Base-by-base conservation (phyloP, 2,888 invertebrate genomes). In the Trilocha varians region DNA sequence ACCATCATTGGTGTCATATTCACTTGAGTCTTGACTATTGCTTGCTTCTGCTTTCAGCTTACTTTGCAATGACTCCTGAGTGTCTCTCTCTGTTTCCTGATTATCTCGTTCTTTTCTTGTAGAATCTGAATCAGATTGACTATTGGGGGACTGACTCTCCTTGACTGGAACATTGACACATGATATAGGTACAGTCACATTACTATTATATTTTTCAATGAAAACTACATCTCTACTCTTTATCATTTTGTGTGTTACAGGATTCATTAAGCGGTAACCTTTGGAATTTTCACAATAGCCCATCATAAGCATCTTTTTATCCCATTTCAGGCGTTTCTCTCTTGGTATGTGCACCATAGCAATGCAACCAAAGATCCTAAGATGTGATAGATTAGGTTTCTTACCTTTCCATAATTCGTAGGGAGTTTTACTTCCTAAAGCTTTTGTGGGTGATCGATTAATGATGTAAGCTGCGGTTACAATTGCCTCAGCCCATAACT, bases 321-420 rank as follows among this genome's bases (percentile, higher is more conserved):
- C 40, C 43, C 43, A 41, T 38, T 46, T 40, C 14, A 13, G 18
- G 25, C 42, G 16, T 15, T 43, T 47, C 44, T 48, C 42, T 35
- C 49, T 50, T 3, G 55, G 47, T 3, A 53, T 32, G 36, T 49
- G 45, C 0, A 51, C 50, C 55, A 58, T 58, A 4, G 39, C 53
- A n/a, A 43, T 33, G 5, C 39, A 47, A 8, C 74, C 78, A 62
- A 80, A 78, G 34, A 64, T 54, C 42, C 52, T 55, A 5, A 55
- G 33, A 39, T 55, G 44, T 5, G 46, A 42, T 5, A 77, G 6
- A 37, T 66, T 43, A 2, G 59, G 62, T 45, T 60, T 64, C 3
- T 47, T 47, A 9, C 57, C 53, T 39, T 53, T 48, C 70, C 72
- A 73, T 3, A 57, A 11, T 47, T 71, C 69, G 38, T 35, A 45